These are phyloP conservation scores for Drosophila punjabiensis DNA, from an alignment of 1,140 invertebrate species.

Conservation along the genomic window DNA sequence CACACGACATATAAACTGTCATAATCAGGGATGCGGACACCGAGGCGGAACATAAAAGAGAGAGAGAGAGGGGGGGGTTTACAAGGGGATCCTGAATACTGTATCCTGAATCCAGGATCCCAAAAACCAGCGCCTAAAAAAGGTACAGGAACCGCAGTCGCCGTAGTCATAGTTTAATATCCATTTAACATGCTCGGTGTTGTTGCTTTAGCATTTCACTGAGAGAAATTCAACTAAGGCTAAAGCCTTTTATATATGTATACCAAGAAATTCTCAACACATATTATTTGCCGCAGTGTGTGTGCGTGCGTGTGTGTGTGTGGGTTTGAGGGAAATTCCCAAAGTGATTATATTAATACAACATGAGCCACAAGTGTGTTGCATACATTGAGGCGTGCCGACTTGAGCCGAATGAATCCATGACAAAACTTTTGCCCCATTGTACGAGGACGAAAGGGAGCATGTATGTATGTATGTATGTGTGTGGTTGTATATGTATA, in stretches of 20 bases:
- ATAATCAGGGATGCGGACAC: conserved; percentile 68
- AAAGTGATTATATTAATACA: conserved; percentile 84
- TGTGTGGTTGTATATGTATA: neutral
- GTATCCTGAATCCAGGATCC: neutral
- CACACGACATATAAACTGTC: conserved; percentile 65
- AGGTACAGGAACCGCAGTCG: conserved; percentile 62
- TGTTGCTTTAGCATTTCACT: conserved; percentile 38
- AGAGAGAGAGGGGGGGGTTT: neutral
- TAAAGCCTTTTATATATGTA: neutral
- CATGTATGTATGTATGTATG: neutral
- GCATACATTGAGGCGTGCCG: conserved; percentile 65
- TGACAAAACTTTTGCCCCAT: conserved; percentile 55
- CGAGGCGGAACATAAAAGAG: conserved; percentile 40
- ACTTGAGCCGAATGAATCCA: conserved; percentile 61
- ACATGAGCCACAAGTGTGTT: conserved; percentile 83
- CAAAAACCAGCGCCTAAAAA: conserved; percentile 15
- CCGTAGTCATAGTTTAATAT: conserved; percentile 79
- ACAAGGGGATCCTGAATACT: neutral
- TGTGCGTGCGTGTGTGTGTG: neutral
- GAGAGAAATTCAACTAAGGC: neutral
- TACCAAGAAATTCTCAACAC: neutral
- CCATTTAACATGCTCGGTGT: conserved; percentile 76
- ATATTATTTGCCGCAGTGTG: neutral
- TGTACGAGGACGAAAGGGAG: neutral
- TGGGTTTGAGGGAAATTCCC: conserved; percentile 59